Evolutionary conservation across 1,140 invertebrate genomes (phyloP), one percentile per base, ranked within the genome.

Genomic region (Bombyx mandarina): DNA sequence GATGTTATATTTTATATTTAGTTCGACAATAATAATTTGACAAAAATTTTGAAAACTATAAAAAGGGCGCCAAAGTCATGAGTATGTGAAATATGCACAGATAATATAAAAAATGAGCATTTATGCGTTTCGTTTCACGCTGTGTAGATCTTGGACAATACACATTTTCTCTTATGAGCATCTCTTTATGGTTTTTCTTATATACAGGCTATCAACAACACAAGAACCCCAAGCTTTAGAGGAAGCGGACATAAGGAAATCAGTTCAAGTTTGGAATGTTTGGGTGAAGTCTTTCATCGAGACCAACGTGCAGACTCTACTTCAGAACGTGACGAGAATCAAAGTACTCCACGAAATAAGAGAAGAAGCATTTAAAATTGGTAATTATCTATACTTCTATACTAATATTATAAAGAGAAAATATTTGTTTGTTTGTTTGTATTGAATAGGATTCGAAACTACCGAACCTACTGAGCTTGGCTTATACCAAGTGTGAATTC

Each of bases 301-400:
- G 18, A 71, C 65, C 0, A 90, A 91, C 59, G 77, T 93, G 4
- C 83, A 88, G 9, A 86, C 88, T 26, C 71, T 93, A 6, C 75
- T 93, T 3, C 79, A 91, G 57, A 88, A 92, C 44, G 88, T 93
- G 5, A 89, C 89, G n/a, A 91, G 90, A 50, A 88, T 93, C 43
- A 91, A 90, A 73, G 90, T 90, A 1, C 82, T 94, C 59, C 91
- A 92, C 60, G 90, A 90, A 48, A 91, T 93, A 56, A 87, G 92
- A 18, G 89, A 91, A 62, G 90, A 91, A 60, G 89, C 90, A 0
- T 85, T 90, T 50, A 86, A 80, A 62, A 76, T 86, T 26, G 84
- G 82, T 78, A 66, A 65, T 45, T 26, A 12, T 2, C 2, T 10
- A 18, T 18, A 18, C 12, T 18, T 18, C 12, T 18, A 18, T 18